Evolutionary conservation across 2,888 invertebrate species (phyloP), one percentile per base, ranked within the genome.

Genomic region (Caradrina kadenii): DNA sequence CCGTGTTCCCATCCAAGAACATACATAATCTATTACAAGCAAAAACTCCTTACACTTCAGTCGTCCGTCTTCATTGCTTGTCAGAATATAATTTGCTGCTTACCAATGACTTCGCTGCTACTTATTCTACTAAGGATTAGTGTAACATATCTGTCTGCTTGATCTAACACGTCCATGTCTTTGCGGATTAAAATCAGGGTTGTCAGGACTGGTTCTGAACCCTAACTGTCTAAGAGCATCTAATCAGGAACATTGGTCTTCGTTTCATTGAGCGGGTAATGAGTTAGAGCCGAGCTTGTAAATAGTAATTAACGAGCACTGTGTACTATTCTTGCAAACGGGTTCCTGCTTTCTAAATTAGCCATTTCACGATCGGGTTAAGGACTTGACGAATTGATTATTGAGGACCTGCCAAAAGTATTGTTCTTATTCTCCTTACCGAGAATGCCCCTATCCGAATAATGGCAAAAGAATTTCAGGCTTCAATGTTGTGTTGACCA

Each of bases 111-210:
- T 39, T 26, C 4, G 22, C 10, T 56, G 10, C 70, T 60, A 52
- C 63, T 63, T 63, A 70, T 77, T 61, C 70, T 8, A 49, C 31
- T 66, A 79, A 80, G 68, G 79, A 73, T 79, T 76, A 76, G 48
- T 63, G 54, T 50, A 58, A 68, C 66, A 50, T 72, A 79, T 76
- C 80, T 63, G 63, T 76, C 63, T 66, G n/a, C 54, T 53, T 10
- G 52, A 76, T 79, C 64, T 72, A 54, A 60, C 64, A 52, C 21
- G 52, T 71, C 62, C 65, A 77, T 76, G 75, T 73, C 62, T 65
- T 63, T 61, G 73, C 73, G 63, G 75, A 65, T 70, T 79, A 63
- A 52, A 50, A 65, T 59, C 64, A 65, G 55, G 70, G 70, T n/a
- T 66, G 63, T 6, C 59, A 67, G 31, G 6, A 73, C 54, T 19